A percentile compares a stretch with the other conserved stretches of the same genome.
These are phyloP conservation scores for Actinernus sp. DNA, from an alignment of 92 coral and sea anemone genomes.

Conservation along the genomic window DNA sequence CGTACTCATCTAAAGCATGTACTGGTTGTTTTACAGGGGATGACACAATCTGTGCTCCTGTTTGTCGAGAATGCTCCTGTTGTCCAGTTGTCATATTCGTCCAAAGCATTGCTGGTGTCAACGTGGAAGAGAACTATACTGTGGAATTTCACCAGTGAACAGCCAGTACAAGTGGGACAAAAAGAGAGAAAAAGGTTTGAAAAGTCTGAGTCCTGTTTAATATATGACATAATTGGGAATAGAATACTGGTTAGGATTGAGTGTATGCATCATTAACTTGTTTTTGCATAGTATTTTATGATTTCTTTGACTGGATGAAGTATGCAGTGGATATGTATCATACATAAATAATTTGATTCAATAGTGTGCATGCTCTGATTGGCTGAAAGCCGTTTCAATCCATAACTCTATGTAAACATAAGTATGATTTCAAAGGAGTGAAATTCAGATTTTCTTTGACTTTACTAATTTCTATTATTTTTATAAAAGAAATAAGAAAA, in stretches of 20 bases:
- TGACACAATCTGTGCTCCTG: slow-evolving; percentile 85
- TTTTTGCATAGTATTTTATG: neutral
- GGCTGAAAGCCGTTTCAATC: too few species aligned
- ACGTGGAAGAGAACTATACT: slow-evolving; percentile 76
- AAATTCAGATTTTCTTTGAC: too few species aligned
- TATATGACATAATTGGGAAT: neutral
- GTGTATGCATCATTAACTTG: neutral
- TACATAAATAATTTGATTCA: too few species aligned
- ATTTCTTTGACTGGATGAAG: too few species aligned
- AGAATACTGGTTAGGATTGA: neutral
- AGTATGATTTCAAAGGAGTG: too few species aligned
- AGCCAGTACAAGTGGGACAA: slow-evolving; percentile 87
- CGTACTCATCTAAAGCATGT: too few species aligned
- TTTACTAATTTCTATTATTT: too few species aligned
- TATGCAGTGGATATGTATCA: too few species aligned
- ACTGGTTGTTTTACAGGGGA: slow-evolving; percentile 37
- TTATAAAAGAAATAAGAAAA: too few species aligned
- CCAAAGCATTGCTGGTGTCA: slow-evolving; percentile 79
- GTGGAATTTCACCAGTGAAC: slow-evolving; percentile 73
- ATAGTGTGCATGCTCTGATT: too few species aligned
- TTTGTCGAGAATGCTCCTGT: slow-evolving; percentile 72
- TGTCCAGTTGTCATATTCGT: slow-evolving; percentile 85
- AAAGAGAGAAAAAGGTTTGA: slow-evolving; percentile 92
- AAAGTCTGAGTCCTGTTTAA: neutral
- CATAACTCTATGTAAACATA: too few species aligned